These are phyloP conservation scores for Gastrophysa polygoni DNA, from an alignment of 2,888 invertebrate genomes.

Conservation along the genomic window DNA sequence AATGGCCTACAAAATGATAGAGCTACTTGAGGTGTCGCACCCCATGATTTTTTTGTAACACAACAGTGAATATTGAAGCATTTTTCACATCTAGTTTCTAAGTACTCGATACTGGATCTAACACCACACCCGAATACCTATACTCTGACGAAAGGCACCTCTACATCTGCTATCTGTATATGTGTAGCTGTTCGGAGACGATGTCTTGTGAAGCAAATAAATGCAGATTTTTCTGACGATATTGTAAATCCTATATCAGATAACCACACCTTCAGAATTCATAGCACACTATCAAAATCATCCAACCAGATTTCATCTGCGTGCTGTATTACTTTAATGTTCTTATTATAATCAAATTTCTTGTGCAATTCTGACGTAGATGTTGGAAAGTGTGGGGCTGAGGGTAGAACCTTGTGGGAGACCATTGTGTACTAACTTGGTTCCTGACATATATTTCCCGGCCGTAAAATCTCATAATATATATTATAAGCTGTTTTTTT, in stretches of 20 bases:
- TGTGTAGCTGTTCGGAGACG: no score
- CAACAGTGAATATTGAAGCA: not conserved
- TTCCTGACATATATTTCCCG: constrained; percentile 12
- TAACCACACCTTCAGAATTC: not conserved
- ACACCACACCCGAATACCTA: no score
- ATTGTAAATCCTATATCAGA: no score
- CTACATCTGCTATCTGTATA: no score
- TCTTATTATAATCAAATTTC: not conserved
- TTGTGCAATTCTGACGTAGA: constrained; percentile 5
- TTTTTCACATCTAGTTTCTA: constrained; percentile 3
- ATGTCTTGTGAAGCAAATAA: no score
- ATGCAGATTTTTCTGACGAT: no score
- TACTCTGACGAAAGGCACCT: no score
- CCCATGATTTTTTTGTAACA: constrained; percentile 3
- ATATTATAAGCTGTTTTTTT: constrained; percentile 2
- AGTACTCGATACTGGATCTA: constrained; percentile 9
- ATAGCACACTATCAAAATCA: not conserved
- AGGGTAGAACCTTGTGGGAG: constrained; percentile 12
- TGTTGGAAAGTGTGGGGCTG: constrained; percentile 4
- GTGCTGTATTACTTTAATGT: not conserved
- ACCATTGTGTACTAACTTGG: constrained; percentile 35
- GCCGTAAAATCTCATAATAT: not conserved
- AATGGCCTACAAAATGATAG: not conserved
- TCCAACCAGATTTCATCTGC: not conserved
- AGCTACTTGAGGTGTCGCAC: not conserved